Evolutionary conservation across 2,797 vertebrate species (phyloP), one percentile per base, ranked within the genome.

Genomic region (Neosilurus mollespiculum): DNA sequence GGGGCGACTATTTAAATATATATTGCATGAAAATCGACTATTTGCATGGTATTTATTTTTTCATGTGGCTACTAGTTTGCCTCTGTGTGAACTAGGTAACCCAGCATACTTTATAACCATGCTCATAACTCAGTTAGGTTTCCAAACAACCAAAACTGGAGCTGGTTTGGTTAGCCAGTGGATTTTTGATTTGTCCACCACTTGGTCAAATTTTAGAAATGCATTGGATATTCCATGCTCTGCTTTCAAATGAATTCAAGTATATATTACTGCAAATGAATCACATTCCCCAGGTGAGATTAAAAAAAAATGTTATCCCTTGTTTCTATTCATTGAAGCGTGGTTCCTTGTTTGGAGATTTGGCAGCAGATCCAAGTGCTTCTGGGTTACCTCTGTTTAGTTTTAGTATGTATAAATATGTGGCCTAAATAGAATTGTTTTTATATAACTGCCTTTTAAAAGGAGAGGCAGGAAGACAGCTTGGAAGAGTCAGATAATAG

Each of bases 401-500:
- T 37, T 49, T 64, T 69, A 49, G 22, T 80, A 64, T 67, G 58
- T 78, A 81, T 69, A 78, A 73, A 72, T 15, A 26, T 10, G 22
- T 72, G 70, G 7, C 83, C 83, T 81, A 83, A 75, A 54, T 66
- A 54, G 3, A 8, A 72, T 56, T 30, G 15, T 18, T 73, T n/a
- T 70, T 54, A 24, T 49, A 30, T 51, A 3, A 0, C 51, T 73
- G 71, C 24, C 51, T 54, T 75, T 20, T 18, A 75, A 24, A 34
- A 12, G 16, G 9, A 30, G 9, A 34, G 53, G 3, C 49, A 72
- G 22, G 51, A 54, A 34, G 49, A 9, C 66, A 65, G 61, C 11
- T n/a, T 76, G 69, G 81, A 56, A 82, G 54, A 84, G 30, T 67
- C 30, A 75, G 59, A 54, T 20, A n/a, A 64, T 49, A 51, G 85